Evolutionary conservation across 2,888 invertebrate species (phyloP).

Genomic region (Pterostichus madidus): DNA sequence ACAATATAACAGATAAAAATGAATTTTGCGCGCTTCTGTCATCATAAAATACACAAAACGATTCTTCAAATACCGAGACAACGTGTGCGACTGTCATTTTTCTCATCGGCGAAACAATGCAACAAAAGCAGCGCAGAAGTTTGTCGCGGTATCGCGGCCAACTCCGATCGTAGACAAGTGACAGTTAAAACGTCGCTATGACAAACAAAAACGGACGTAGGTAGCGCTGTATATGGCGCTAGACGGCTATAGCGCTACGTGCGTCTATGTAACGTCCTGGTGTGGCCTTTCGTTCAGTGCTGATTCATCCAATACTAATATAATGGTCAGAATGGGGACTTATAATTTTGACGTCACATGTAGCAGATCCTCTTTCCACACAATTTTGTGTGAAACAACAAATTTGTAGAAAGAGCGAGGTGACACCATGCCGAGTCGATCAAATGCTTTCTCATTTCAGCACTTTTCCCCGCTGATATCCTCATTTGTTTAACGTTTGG

Average conservation of each 20-base stretch:
- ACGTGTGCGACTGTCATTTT: constrained; percentile 33
- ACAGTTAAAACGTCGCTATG: constrained; percentile 50
- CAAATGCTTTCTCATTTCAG: too few relatives aligned
- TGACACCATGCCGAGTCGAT: too few relatives aligned
- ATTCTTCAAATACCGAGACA: constrained; percentile 40
- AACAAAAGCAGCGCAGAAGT: constrained; percentile 33
- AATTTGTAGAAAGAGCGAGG: too few relatives aligned
- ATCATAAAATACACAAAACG: constrained; percentile 11
- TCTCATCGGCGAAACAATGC: constrained; percentile 44
- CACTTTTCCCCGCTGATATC: too few relatives aligned
- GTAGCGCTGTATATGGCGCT: constrained; percentile 43
- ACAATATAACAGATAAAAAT: constrained; percentile 39
- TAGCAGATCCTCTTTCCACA: too few relatives aligned
- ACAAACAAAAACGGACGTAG: constrained; percentile 55
- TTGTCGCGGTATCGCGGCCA: constrained; percentile 29
- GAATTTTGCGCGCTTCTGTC: constrained; percentile 24
- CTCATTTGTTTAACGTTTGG: too few relatives aligned
- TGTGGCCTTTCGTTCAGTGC: not conserved
- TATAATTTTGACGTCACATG: too few relatives aligned
- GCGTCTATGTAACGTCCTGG: constrained; percentile 33
- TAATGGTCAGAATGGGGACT: not conserved
- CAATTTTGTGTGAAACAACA: too few relatives aligned
- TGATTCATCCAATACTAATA: constrained; percentile 21
- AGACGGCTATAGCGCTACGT: constrained; percentile 39
- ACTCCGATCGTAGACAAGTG: constrained; percentile 42